phyloP scores from a whole-genome alignment of 2,888 invertebrate species.

The Parnassius glacialis region DNA sequence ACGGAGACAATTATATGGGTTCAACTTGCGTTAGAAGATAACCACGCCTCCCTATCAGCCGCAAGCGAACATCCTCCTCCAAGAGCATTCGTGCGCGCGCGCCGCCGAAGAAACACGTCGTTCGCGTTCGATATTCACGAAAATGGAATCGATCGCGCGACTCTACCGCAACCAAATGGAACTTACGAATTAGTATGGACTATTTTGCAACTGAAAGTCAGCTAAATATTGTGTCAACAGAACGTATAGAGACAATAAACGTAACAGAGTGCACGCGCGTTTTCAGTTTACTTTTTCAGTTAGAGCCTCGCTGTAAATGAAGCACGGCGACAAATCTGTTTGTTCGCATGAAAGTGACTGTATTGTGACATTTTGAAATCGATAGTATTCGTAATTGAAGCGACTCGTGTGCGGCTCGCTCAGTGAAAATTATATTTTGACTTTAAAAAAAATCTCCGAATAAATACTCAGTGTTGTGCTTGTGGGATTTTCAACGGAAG shows the following conservation, averaged over 20 bases:
- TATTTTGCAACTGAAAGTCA: slow-evolving; percentile 23
- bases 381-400: slow-evolving; percentile 56
- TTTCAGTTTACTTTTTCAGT: slow-evolving; percentile 71
- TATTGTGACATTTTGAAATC: slow-evolving; percentile 65
- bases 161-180: slow-evolving; percentile 38
- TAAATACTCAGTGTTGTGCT: slow-evolving; percentile 59
- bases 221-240: slow-evolving; percentile 26
- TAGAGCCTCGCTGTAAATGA: slow-evolving; percentile 56
- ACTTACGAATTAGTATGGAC: slow-evolving; percentile 24
- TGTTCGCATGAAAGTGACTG: slow-evolving; percentile 70
- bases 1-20: slow-evolving; percentile 57
- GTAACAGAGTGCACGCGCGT: slow-evolving; percentile 41
- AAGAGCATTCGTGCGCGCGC: slow-evolving; percentile 77
- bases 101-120: slow-evolving; percentile 66
- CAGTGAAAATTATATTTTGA: slow-evolving; percentile 18
- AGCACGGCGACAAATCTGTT: slow-evolving; percentile 49
- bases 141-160: slow-evolving; percentile 62
- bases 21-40: slow-evolving; percentile 75
- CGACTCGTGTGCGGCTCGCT: slow-evolving; percentile 47
- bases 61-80: slow-evolving; percentile 70
- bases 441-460: slow-evolving; percentile 14
- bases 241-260: slow-evolving; percentile 36
- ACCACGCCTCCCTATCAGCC: slow-evolving; percentile 67
- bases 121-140: slow-evolving; percentile 46
- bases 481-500: slow-evolving; percentile 59